Evolutionary conservation across 2,888 invertebrate species (phyloP).

Genomic region (Synergus gifuensis): DNA sequence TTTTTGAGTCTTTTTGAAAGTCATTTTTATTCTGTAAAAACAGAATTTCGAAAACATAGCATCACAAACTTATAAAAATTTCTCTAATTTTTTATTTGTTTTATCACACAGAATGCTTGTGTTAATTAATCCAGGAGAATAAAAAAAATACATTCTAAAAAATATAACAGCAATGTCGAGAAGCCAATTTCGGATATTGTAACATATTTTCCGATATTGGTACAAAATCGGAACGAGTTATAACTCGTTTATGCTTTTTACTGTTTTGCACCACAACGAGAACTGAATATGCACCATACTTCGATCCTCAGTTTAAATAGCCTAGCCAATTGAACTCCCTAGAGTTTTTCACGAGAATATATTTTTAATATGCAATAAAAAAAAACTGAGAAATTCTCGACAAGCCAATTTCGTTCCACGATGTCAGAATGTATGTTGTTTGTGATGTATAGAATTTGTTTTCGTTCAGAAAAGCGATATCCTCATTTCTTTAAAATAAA

Average conservation of each 20-base stretch:
- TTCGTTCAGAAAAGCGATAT: background rate
- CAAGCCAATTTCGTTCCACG: background rate
- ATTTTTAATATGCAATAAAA: conserved; percentile 13
- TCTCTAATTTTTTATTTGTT: background rate
- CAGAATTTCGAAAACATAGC: background rate
- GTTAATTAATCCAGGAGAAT: background rate
- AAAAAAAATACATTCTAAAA: background rate
- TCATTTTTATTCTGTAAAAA: background rate
- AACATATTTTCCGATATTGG: background rate
- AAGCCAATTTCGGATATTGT: background rate
- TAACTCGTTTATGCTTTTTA: conserved; percentile 8
- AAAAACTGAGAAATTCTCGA: background rate
- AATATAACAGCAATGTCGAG: background rate
- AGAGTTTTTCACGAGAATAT: conserved; percentile 1
- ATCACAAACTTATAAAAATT: background rate
- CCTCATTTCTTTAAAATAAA: background rate
- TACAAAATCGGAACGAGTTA: conserved; percentile 10
- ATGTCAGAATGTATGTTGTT: background rate
- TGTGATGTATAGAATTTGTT: background rate
- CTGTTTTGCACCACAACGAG: background rate
- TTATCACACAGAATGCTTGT: background rate
- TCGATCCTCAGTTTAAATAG: background rate
- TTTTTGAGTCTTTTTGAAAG: too few species aligned
- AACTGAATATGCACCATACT: background rate
- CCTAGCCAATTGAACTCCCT: background rate